A percentile compares a stretch with the other conserved stretches of the same genome.
Conservation (phyloP, 2,888 invertebrate genomes). For the Sinelater perroti region DNA sequence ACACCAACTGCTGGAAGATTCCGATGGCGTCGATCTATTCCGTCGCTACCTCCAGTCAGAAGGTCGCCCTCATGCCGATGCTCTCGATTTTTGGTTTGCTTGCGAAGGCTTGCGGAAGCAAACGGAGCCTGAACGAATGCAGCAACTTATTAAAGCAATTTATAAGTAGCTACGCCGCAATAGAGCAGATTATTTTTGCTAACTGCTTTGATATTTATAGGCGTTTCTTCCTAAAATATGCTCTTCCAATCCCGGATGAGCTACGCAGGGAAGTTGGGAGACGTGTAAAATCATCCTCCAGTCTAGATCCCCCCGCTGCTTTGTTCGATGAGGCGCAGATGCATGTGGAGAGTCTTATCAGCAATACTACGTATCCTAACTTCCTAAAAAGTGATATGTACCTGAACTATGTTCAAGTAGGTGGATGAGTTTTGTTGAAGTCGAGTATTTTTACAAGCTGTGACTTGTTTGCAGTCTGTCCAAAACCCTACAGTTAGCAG, state of each 20-base stretch:
- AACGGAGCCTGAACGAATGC: conserved; percentile 74
- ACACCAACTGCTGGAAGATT: conserved; percentile 85
- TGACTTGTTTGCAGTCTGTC: conserved; percentile 48
- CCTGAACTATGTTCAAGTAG: conserved; percentile 81
- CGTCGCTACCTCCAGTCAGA: conserved; percentile 83
- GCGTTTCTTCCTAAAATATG: conserved; percentile 81
- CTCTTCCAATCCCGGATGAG: conserved; percentile 84
- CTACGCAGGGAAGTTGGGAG: conserved; percentile 78
- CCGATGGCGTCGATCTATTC: conserved; percentile 89
- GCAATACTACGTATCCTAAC: conserved; percentile 88
- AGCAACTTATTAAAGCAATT: conserved; percentile 83
- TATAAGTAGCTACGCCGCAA: conserved; percentile 73
- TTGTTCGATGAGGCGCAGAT: conserved; percentile 80
- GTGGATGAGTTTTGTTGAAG: too few relatives aligned
- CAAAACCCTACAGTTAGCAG: conserved; percentile 52
- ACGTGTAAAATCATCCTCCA: conserved; percentile 76
- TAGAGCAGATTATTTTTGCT: too few relatives aligned
- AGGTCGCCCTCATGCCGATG: conserved; percentile 78
- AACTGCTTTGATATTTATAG: conserved; percentile 40
- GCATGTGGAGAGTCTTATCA: conserved; percentile 82
- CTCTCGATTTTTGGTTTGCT: conserved; percentile 93
- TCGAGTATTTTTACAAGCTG: neutral
- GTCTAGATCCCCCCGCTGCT: conserved; percentile 66
- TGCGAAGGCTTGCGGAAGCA: conserved; percentile 87
- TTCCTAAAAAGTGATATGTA: conserved; percentile 94